Percentiles rank a stretch among this genome's conserved stretches.
phyloP scores from a whole-genome alignment of 1,140 invertebrate species.

The Heliothis subflexa region DNA sequence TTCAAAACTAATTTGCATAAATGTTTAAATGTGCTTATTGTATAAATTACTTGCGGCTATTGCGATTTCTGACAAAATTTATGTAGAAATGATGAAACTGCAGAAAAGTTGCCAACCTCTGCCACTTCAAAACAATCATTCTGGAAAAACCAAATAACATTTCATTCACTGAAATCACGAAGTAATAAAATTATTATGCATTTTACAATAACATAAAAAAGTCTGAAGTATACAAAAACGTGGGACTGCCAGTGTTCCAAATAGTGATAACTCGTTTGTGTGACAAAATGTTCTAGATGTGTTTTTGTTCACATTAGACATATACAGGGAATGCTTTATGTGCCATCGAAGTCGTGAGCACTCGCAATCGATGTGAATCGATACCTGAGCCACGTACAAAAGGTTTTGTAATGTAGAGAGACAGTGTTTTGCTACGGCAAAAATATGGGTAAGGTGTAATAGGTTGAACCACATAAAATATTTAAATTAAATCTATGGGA shows the following conservation, averaged over 20 bases:
- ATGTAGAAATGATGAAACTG: no score
- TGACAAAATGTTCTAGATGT: constrained; percentile 21
- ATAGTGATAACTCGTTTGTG: constrained; percentile 31
- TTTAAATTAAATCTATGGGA: no score
- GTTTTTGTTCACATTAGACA: not conserved
- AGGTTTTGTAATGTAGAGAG: not conserved
- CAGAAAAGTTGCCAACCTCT: no score
- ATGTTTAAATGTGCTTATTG: no score
- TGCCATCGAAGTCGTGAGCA: constrained; percentile 5
- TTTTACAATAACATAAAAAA: constrained; percentile 32
- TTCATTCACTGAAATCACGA: not conserved
- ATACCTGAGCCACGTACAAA: constrained; percentile 6
- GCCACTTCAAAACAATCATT: no score
- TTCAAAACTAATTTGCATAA: no score
- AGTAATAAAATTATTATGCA: constrained; percentile 33
- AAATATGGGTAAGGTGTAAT: no score
- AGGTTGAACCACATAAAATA: no score
- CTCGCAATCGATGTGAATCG: constrained; percentile 3
- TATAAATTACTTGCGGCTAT: no score
- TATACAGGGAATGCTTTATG: not conserved
- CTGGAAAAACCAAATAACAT: no score
- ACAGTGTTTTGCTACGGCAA: not conserved
- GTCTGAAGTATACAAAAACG: constrained; percentile 23
- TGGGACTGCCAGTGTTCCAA: constrained; percentile 23
- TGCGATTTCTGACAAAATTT: no score